Conservation (phyloP, 2,113 vertebrate genomes). For the Gasterosteus nipponicus region DNA sequence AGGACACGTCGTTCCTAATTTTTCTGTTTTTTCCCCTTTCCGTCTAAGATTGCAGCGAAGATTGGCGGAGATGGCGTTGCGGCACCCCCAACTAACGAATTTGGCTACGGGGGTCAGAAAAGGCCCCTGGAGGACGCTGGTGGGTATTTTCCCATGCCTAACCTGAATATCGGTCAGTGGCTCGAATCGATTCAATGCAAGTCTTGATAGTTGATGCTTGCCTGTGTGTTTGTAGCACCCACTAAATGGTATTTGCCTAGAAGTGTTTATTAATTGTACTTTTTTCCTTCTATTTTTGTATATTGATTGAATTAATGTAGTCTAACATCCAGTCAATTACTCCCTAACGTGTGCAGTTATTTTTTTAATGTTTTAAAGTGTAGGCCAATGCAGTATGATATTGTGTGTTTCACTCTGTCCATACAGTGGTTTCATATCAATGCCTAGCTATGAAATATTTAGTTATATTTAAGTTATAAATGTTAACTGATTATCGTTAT, state of each 20-base stretch:
- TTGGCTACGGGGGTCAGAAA: conserved; percentile 96
- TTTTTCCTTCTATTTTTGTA: neutral
- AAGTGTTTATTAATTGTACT: neutral
- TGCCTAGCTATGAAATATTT: neutral
- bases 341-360: conserved; percentile 6
- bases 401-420: neutral
- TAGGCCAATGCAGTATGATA: neutral
- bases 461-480: too few species aligned
- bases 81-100: conserved; percentile 90
- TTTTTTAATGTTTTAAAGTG: neutral
- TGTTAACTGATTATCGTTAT: neutral
- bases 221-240: conserved; percentile 46
- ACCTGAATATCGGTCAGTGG: conserved; percentile 80
- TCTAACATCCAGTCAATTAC: neutral
- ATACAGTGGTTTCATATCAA: neutral
- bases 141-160: conserved; percentile 86
- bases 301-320: conserved; percentile 1
- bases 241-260: conserved; percentile 17
- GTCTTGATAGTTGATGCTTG: conserved; percentile 60
- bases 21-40: neutral
- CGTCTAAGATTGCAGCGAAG: conserved; percentile 93
- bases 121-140: conserved; percentile 98
- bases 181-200: conserved; percentile 68
- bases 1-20: too few species aligned
- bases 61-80: conserved; percentile 93